phyloP scores from a whole-genome alignment of 2,113 vertebrate genomes.

The Sigmodon hispidus region DNA sequence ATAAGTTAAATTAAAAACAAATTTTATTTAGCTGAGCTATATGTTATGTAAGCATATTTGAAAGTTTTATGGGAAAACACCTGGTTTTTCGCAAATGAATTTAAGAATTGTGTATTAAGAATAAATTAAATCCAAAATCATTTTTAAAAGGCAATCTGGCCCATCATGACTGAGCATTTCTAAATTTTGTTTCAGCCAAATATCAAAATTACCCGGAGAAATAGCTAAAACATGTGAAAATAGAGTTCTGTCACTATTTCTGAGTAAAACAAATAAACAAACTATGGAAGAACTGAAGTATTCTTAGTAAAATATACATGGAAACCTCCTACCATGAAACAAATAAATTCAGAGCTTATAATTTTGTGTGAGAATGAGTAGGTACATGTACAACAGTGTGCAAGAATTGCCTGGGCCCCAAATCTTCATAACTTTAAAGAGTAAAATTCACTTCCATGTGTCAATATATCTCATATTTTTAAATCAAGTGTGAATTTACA shows the following conservation, averaged over 20 bases:
- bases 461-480: not conserved
- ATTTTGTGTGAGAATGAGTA: not conserved
- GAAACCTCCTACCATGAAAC: not conserved
- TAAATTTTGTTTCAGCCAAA: conserved; percentile 7
- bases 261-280: not conserved
- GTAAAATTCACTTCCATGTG: not conserved
- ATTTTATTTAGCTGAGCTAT: not conserved
- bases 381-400: not conserved
- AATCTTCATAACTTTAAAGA: not conserved
- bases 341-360: not conserved
- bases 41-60: not conserved
- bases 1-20: conserved; percentile 43
- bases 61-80: conserved; percentile 19
- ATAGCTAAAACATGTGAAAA: not conserved
- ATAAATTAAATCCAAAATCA: conserved; percentile 28
- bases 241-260: not conserved
- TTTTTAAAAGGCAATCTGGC: conserved; percentile 17
- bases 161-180: not conserved
- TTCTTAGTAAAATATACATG: conserved; percentile 12
- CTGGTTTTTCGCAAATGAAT: conserved; percentile 22
- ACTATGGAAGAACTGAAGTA: not conserved
- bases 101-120: not conserved
- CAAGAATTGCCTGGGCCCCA: not conserved
- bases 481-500: conserved; percentile 39
- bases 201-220: conserved; percentile 49